Base-by-base conservation (phyloP, 2,797 vertebrate genomes). In the Sternarchorhynchus goeldii region DNA sequence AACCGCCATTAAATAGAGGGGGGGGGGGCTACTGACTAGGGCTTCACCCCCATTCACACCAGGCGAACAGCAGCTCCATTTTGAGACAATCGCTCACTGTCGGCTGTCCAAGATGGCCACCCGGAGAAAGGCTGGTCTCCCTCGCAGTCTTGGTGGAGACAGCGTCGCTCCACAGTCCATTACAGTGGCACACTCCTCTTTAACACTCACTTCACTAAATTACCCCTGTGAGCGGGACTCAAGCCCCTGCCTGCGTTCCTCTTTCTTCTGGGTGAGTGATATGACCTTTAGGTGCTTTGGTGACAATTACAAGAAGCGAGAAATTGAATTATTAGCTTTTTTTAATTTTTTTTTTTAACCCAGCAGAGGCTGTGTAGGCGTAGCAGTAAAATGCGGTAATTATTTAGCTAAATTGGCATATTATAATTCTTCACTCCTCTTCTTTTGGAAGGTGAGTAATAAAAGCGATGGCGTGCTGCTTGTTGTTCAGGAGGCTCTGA, bases 321-420 rank as follows among this genome's bases (percentile, higher is more conserved):
- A 94, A 93, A 93, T 92, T 93, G 91, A 94, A 94, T 94, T 93
- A 94, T 93, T 93, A 93, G 90, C 90, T 93, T 81, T 92, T 91
- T 83, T 70, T 76, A 92, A 91, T 92, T 91, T 91, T 91, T 92
- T 87, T 91, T 56, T 91, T 90, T 81, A 83, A 88, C 87, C 88
- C 87, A 87, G 88, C 85, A 77, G 81, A 89, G 91, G 73, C 85
- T 81, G 84, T 89, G 91, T 91, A 90, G 91, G 91, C 90, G 90
- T 65, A 77, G 78, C 85, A 89, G 88, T 92, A 92, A 93, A 94
- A 93, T 84, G 92, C 90, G 88, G 89, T 93, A 93, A 94, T 94
- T 94, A 94, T 92, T 93, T 93, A 92, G 91, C 89, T 91, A 93
- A 93, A 94, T 94, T 93, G 93, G 90, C 88, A 87, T 92, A 92